phyloP scores from a whole-genome alignment of 1,140 invertebrate genomes.

The Metaphire vulgaris region DNA sequence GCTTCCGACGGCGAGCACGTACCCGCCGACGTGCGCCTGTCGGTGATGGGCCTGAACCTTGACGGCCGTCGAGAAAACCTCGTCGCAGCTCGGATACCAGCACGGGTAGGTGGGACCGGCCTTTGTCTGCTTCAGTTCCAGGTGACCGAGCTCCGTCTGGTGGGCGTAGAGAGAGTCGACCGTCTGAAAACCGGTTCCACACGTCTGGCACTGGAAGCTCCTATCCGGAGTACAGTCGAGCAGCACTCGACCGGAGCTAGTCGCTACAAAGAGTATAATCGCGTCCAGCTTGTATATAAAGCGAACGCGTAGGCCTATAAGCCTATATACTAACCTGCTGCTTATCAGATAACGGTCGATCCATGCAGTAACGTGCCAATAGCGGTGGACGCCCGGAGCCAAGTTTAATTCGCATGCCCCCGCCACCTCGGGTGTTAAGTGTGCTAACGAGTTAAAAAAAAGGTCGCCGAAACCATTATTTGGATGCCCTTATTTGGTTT shows the following conservation, averaged over 20 bases:
- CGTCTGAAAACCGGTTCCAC: slow-evolving; percentile 64
- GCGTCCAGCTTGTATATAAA: no score
- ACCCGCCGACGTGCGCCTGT: slow-evolving; percentile 66
- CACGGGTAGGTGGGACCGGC: slow-evolving; percentile 77
- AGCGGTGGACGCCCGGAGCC: no score
- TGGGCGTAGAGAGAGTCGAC: slow-evolving; percentile 74
- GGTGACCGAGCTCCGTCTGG: slow-evolving; percentile 75
- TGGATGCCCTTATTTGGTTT: no score
- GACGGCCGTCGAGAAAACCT: slow-evolving; percentile 70
- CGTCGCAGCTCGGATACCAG: slow-evolving; percentile 80
- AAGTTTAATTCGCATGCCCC: no score
- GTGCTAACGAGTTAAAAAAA: no score
- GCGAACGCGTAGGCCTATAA: no score
- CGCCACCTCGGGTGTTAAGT: no score
- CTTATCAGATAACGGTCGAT: no score
- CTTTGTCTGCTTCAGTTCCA: slow-evolving; percentile 73
- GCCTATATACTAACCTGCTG: no score
- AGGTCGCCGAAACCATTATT: no score
- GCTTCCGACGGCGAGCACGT: slow-evolving; percentile 62
- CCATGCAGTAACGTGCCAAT: no score
- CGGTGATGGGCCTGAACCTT: slow-evolving; percentile 69
- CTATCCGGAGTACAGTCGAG: not conserved
- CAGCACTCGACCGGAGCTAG: not conserved
- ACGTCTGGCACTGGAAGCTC: slow-evolving; percentile 49
- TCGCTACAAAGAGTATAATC: not conserved